These are phyloP conservation scores for Eulemur rubriventer DNA, from an alignment of 2,797 vertebrate genomes.

Conservation along the genomic window DNA sequence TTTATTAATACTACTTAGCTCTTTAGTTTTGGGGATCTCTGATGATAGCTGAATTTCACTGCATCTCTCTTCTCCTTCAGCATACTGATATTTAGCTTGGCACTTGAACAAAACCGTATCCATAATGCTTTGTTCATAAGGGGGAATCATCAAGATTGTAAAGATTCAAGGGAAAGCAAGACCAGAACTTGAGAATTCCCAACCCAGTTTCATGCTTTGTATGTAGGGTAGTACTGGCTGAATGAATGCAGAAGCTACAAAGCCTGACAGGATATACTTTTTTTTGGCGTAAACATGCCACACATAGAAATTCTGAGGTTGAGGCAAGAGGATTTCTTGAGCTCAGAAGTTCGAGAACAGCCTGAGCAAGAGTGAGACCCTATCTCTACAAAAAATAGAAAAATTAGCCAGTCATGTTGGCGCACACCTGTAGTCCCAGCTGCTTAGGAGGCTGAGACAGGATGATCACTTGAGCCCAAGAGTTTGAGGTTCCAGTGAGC, in stretches of 20 bases:
- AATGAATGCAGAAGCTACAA: not conserved
- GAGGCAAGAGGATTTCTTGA: too few relatives aligned
- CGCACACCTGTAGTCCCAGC: not conserved
- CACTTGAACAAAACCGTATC: not conserved
- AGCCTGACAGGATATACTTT: not conserved
- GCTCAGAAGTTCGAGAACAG: too few relatives aligned
- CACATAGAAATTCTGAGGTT: not conserved
- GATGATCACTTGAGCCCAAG: not conserved
- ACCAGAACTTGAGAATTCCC: not conserved
- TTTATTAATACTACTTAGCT: slow-evolving; percentile 22
- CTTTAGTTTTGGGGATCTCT: not conserved
- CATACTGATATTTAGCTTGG: not conserved
- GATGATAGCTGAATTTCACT: slow-evolving; percentile 13
- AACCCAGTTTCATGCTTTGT: not conserved
- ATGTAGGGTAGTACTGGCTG: not conserved
- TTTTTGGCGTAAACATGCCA: not conserved
- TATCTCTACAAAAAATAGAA: too few relatives aligned
- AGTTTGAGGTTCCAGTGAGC: not conserved
- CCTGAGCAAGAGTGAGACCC: not conserved
- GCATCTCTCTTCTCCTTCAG: not conserved
- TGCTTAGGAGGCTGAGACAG: not conserved
- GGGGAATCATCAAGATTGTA: not conserved
- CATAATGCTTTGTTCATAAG: not conserved
- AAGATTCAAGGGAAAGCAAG: slow-evolving; percentile 24
- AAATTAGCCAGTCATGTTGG: not conserved